Base-by-base conservation (phyloP, 2,113 vertebrate genomes). In the Labrus mixtus region DNA sequence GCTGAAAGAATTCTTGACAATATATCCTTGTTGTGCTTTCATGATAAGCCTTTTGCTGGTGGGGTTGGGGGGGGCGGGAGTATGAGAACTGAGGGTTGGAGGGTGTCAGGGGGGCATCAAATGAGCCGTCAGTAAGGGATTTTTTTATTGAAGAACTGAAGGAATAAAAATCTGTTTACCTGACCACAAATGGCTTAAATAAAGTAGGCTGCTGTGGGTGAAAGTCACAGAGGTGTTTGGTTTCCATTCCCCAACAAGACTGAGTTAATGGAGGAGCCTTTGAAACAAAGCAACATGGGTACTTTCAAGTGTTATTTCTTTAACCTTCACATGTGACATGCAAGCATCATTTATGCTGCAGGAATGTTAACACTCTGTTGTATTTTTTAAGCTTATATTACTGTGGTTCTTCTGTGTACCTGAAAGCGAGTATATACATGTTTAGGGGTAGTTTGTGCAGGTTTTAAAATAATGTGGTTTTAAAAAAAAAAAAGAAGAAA, bases 11-110 rank as follows among this genome's bases (percentile, higher is more conserved):
- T 90, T 84, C 88, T 76, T 91, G 91, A 93, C 92, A 92, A 86
- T 94, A 94, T 92, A 91, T 92, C 92, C 93, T 91, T 86, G 79
- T 92, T 94, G 93, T 90, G 87, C 83, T 87, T 85, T 89, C 79
- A 86, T 89, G 91, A 95, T 94, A 93, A 93, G 94, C 86, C 82
- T 58, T 73, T 67, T 88, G 88, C 78, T 82, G 61, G 68, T 43
- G 68, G 73, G 43, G 56, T 33, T 73, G 51, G 57, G 68, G 39
- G 62, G 72, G 43, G 54, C 36, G 75, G 33, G 45, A 66, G 69
- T 79, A 48, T 85, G 79, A 79, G 61, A 72, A 82, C 56, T 39
- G 80, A 61, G 71, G 53, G 73, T 55, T 54, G 66, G 60, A 54
- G 54, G 45, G 79, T 68, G 80, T 83, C 61, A 36, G 75, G 79